Percentiles rank a stretch among this genome's conserved stretches.
Conservation (phyloP, 2,888 invertebrate genomes). For the Acleris emargana region DNA sequence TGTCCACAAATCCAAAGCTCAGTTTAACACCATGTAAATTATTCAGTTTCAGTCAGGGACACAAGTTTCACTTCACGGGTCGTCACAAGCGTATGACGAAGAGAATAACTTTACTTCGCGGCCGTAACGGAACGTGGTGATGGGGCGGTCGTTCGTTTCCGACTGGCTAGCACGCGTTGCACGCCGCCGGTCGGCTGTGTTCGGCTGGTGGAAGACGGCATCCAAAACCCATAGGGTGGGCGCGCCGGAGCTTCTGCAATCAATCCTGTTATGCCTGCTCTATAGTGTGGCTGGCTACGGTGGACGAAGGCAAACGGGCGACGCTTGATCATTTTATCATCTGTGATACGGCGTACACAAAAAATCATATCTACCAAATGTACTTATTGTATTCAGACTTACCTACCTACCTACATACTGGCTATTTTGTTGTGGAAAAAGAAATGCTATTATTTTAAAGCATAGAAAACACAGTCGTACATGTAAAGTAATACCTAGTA, state of each 20-base stretch:
- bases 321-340: conserved; percentile 37
- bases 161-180: conserved; percentile 46
- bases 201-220: conserved; percentile 36
- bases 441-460: too few species aligned
- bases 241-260: conserved; percentile 47
- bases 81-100: conserved; percentile 71
- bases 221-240: conserved; percentile 41
- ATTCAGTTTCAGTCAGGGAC: conserved; percentile 45
- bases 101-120: conserved; percentile 63
- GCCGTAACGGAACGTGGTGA: conserved; percentile 57
- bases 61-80: conserved; percentile 72
- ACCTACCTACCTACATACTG: too few species aligned
- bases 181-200: conserved; percentile 33
- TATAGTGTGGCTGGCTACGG: conserved; percentile 19
- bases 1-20: conserved; percentile 49
- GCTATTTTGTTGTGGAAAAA: too few species aligned
- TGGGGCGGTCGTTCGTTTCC: conserved; percentile 53
- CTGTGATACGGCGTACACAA: too few species aligned
- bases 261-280: conserved; percentile 34
- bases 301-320: conserved; percentile 23
- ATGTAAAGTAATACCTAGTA: too few species aligned
- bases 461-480: too few species aligned
- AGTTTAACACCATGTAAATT: conserved; percentile 41
- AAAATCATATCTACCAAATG: neutral
- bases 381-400: too few species aligned